These are phyloP conservation scores for Saxidomus purpurata DNA, from an alignment of 1,140 invertebrate species.

Conservation along the genomic window DNA sequence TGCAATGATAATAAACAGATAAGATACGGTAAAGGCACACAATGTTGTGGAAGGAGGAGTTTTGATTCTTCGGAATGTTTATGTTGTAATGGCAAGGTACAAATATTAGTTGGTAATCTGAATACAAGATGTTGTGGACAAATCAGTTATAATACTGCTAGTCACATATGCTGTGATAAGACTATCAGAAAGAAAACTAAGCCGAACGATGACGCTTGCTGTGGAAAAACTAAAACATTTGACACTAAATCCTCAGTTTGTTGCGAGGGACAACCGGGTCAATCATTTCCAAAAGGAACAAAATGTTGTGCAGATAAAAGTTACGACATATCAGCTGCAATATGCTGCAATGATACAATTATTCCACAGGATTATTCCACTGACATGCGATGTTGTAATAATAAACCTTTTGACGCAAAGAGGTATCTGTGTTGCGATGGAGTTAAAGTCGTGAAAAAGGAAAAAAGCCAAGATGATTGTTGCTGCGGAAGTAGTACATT, in stretches of 20 bases:
- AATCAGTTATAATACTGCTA: constrained; percentile 55
- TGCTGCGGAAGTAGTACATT: constrained; percentile 44
- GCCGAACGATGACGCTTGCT: neutral
- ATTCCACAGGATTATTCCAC: neutral
- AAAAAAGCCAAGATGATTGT: constrained; percentile 21
- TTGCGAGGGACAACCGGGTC: constrained; percentile 14
- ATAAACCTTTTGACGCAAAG: constrained; percentile 19
- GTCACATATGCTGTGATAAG: constrained; percentile 31
- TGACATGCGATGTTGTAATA: constrained; percentile 22
- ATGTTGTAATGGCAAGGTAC: constrained; percentile 51
- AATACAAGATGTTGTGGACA: constrained; percentile 59
- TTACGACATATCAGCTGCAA: neutral
- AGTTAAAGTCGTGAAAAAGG: neutral
- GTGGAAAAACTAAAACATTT: constrained; percentile 43
- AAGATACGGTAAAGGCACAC: constrained; percentile 16
- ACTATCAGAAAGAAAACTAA: constrained; percentile 27
- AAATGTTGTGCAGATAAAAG: constrained; percentile 36
- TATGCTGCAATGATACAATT: constrained; percentile 26
- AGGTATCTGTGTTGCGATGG: constrained; percentile 36
- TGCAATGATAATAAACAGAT: constrained; percentile 54
- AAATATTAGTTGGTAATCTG: constrained; percentile 29
- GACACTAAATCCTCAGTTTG: constrained; percentile 42
- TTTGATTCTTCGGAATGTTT: constrained; percentile 45
- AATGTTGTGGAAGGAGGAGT: constrained; percentile 55
- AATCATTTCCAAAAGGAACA: neutral